Conservation (phyloP, 2,797 vertebrate species). For the Tauraco hartlaubi region DNA sequence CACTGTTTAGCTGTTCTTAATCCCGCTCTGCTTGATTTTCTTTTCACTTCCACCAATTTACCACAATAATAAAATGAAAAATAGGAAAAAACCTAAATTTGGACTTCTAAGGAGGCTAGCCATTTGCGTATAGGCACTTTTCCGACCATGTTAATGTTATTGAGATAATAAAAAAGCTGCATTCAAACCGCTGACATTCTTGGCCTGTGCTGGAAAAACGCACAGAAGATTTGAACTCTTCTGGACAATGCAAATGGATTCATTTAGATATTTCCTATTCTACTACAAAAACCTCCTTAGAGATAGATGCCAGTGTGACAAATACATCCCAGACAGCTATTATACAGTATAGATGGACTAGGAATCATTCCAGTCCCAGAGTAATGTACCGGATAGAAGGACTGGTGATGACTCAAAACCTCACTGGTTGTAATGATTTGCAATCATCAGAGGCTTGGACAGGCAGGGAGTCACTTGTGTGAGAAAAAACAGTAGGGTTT, state of each 20-base stretch:
- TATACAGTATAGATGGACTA: slow-evolving; percentile 12
- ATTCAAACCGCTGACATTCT: background rate
- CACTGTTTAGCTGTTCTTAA: background rate
- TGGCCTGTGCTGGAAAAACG: background rate
- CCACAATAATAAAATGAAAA: background rate
- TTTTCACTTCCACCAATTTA: background rate
- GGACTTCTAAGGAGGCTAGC: background rate
- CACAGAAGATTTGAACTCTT: background rate
- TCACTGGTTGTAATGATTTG: background rate
- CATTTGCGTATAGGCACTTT: background rate
- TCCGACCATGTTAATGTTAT: background rate
- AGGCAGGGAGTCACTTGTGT: background rate
- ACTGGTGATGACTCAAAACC: background rate
- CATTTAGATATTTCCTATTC: slow-evolving; percentile 8
- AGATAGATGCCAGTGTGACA: background rate
- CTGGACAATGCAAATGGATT: background rate
- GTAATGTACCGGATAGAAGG: background rate
- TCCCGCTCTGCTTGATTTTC: background rate
- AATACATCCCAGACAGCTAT: slow-evolving; percentile 23
- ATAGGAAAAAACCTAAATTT: background rate
- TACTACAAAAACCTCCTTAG: background rate
- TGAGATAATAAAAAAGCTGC: background rate
- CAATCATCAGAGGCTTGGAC: background rate
- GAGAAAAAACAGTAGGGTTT: background rate
- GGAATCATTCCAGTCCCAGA: background rate